Percentiles rank a stretch among this genome's conserved stretches.
These are phyloP conservation scores for Cettia cetti DNA, from an alignment of 2,113 vertebrate species.

Conservation along the genomic window DNA sequence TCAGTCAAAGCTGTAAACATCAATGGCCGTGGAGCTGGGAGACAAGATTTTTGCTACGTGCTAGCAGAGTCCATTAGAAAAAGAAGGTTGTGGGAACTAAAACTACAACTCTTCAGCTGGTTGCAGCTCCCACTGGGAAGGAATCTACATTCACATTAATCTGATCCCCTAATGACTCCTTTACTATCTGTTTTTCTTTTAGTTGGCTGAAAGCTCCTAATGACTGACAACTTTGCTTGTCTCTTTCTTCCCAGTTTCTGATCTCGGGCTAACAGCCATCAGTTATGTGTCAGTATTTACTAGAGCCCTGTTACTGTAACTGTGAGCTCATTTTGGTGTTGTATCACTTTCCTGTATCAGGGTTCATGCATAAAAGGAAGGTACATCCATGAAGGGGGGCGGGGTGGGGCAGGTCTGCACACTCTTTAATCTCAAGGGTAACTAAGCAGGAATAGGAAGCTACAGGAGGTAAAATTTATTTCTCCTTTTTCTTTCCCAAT, in stretches of 20 bases:
- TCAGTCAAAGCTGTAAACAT: constrained; percentile 7
- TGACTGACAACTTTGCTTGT: not conserved
- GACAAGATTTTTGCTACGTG: not conserved
- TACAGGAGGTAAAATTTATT: not conserved
- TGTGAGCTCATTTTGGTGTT: not conserved
- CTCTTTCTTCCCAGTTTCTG: not conserved
- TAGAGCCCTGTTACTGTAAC: not conserved
- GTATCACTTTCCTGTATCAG: not conserved
- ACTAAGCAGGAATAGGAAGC: not conserved
- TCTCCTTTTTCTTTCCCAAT: not conserved
- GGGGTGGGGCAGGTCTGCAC: not conserved
- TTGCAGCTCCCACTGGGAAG: constrained; percentile 10
- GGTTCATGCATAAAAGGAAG: not conserved
- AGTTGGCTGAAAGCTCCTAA: constrained; percentile 6
- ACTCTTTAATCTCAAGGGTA: not conserved
- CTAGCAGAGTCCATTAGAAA: constrained; percentile 30
- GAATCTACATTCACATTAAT: constrained; percentile 57
- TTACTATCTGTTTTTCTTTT: not conserved
- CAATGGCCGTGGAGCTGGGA: not conserved
- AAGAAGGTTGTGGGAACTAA: not conserved
- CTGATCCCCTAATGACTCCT: constrained; percentile 58
- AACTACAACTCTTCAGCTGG: not conserved
- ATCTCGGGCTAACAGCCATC: not conserved
- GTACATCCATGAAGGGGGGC: not conserved
- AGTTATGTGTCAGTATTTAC: not conserved